Evolutionary conservation across 2,888 invertebrate genomes (phyloP).

Genomic region (Plagodis dolabraria): DNA sequence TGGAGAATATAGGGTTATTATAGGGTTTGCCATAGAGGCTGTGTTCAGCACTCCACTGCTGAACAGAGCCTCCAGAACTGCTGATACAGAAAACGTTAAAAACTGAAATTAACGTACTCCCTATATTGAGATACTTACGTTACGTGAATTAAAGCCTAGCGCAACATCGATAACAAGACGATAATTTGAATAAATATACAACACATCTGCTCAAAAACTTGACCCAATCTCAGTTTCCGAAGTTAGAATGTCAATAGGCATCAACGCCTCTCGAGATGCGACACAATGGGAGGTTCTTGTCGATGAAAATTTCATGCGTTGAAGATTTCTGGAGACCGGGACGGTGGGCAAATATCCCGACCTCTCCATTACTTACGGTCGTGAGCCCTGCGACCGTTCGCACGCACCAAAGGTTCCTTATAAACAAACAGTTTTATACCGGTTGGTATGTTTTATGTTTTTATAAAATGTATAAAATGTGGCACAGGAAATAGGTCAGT

Average conservation of each 20-base stretch:
- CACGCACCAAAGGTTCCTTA: slow-evolving; percentile 49
- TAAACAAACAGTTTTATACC: slow-evolving; percentile 57
- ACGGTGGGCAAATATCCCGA: slow-evolving; percentile 58
- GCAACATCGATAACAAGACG: too few relatives aligned
- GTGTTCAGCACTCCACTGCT: too few relatives aligned
- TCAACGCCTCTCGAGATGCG: slow-evolving; percentile 46
- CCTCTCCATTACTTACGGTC: slow-evolving; percentile 68
- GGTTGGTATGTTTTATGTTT: slow-evolving; percentile 34
- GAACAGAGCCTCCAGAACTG: too few relatives aligned
- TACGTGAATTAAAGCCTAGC: too few relatives aligned
- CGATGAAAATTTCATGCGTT: slow-evolving; percentile 65
- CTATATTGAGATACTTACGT: too few relatives aligned
- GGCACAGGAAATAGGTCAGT: slow-evolving; percentile 28
- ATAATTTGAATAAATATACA: background rate
- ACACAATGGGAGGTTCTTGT: slow-evolving; percentile 47
- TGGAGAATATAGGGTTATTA: too few relatives aligned
- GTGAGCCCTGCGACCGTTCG: slow-evolving; percentile 40
- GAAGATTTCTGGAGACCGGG: slow-evolving; percentile 53
- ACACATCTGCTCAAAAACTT: background rate
- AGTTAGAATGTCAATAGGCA: slow-evolving; percentile 48
- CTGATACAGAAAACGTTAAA: too few relatives aligned
- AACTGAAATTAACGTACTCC: too few relatives aligned
- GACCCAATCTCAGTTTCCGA: slow-evolving; percentile 17
- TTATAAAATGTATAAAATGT: slow-evolving; percentile 31
- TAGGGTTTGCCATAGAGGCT: too few relatives aligned